phyloP scores from a whole-genome alignment of 2,113 vertebrate species.

The Perognathus longimembris region DNA sequence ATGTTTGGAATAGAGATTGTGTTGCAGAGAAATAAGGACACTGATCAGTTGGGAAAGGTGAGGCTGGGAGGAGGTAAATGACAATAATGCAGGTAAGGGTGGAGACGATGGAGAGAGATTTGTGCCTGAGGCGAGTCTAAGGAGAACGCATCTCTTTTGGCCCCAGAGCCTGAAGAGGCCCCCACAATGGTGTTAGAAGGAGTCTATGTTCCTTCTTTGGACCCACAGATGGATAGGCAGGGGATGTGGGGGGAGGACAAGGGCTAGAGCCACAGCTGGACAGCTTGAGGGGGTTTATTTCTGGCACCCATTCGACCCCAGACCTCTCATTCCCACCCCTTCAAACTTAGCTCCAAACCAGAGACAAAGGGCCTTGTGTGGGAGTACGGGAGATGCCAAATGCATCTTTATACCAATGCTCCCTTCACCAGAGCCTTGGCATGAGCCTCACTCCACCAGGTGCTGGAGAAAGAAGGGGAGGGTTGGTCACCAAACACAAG shows the following conservation, averaged over 20 bases:
- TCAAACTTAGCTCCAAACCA: conserved; percentile 48
- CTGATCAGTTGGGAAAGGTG: background rate
- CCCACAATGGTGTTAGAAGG: background rate
- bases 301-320: conserved; percentile 64
- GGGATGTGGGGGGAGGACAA: background rate
- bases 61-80: background rate
- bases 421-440: conserved; percentile 67
- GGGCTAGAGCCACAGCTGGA: conserved; percentile 72
- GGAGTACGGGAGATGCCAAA: conserved; percentile 53
- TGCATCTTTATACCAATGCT: conserved; percentile 58
- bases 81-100: background rate
- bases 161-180: background rate
- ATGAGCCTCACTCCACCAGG: conserved; percentile 60
- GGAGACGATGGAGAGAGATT: too few relatives aligned
- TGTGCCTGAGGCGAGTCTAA: background rate
- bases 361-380: conserved; percentile 78
- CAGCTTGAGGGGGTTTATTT: conserved; percentile 52
- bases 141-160: background rate
- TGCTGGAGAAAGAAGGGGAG: conserved; percentile 70
- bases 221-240: conserved; percentile 39
- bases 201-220: background rate
- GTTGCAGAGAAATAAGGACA: background rate
- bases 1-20: background rate
- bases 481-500: background rate
- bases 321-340: conserved; percentile 59